Base-by-base conservation (phyloP, 2,888 invertebrate species). In the Gasteruption jaculator region DNA sequence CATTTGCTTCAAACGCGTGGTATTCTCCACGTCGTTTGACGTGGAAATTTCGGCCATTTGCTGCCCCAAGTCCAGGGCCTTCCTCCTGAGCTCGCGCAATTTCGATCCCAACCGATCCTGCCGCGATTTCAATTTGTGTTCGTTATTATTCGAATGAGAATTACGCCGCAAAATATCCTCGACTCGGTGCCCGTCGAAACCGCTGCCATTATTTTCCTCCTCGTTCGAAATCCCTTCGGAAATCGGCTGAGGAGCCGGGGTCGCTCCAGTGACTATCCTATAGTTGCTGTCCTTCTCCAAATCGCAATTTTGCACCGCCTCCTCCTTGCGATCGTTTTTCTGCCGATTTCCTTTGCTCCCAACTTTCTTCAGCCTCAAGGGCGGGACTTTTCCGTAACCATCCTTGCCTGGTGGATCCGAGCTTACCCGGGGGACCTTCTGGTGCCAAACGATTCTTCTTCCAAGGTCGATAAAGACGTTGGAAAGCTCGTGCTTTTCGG, bases 331-430 rank as follows among this genome's bases (percentile, higher is more conserved):
- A 26, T 11, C 30, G 10, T 8, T 30, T 27, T 27, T 27, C 32
- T 15, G 19, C 42, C 29, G 30, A 12, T 39, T 41, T 45, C 53
- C 38, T 46, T 46, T 38, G 2, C 47, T 43, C 3, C 42, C 38
- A 5, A 65, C 33, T 41, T 66, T 68, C 43, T 65, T 68, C 19
- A 68, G 22, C 22, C 61, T 48, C 37, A 68, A 50, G 1, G 68
- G 68, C 0, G 68, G 66, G 22, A 68, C 65, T 8, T 56, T 46
- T 46, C 61, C 65, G 3, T 48, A 44, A 1, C 30, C 21, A 3
- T 2, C 21, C 1, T 27, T 10, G 15, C 14, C n/a, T 32, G n/a
- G n/a, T n/a, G n/a, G n/a, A n/a, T n/a, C n/a, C n/a, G n/a, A n/a
- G n/a, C n/a, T n/a, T n/a, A n/a, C n/a, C n/a, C n/a, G n/a, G n/a